Evolutionary conservation across 2,888 invertebrate species (phyloP).

Genomic region (Dilophus febrilis): DNA sequence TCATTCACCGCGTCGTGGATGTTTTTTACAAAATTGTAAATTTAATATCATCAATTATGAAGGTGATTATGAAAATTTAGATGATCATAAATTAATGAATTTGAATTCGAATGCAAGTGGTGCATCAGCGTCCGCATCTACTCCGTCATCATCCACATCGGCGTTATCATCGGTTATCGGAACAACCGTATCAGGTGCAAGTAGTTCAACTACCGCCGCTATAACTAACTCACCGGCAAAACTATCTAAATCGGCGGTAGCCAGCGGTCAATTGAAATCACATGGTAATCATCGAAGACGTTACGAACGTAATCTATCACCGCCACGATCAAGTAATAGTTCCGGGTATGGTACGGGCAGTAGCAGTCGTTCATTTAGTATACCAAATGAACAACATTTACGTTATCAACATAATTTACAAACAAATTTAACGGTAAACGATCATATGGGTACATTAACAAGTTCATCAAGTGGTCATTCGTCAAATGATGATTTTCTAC

Average conservation of each 20-base stretch:
- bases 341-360: constrained; percentile 69
- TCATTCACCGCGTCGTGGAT: constrained; percentile 49
- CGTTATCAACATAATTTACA: constrained; percentile 1
- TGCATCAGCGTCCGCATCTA: too few species aligned
- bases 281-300: constrained; percentile 38
- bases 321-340: constrained; percentile 65
- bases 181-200: constrained; percentile 7
- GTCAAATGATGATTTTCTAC: constrained; percentile 43
- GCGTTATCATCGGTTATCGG: too few species aligned
- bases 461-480: constrained; percentile 46
- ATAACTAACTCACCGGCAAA: constrained; percentile 12
- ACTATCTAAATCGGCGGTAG: constrained; percentile 10
- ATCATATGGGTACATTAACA: constrained; percentile 36
- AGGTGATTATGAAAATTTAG: constrained; percentile 52
- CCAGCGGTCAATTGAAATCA: constrained; percentile 31
- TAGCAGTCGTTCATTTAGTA: constrained; percentile 30
- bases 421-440: neutral
- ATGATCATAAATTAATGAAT: constrained; percentile 31
- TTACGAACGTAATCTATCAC: constrained; percentile 57
- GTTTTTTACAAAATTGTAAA: constrained; percentile 44
- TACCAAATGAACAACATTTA: constrained; percentile 12
- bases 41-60: constrained; percentile 42
- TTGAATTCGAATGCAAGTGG: constrained; percentile 25
- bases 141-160: too few species aligned
- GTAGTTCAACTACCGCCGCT: too few species aligned